Percentiles rank a stretch among this genome's conserved stretches.
phyloP scores from a whole-genome alignment of 2,797 vertebrate species.

The Sebastes hubbsi region DNA sequence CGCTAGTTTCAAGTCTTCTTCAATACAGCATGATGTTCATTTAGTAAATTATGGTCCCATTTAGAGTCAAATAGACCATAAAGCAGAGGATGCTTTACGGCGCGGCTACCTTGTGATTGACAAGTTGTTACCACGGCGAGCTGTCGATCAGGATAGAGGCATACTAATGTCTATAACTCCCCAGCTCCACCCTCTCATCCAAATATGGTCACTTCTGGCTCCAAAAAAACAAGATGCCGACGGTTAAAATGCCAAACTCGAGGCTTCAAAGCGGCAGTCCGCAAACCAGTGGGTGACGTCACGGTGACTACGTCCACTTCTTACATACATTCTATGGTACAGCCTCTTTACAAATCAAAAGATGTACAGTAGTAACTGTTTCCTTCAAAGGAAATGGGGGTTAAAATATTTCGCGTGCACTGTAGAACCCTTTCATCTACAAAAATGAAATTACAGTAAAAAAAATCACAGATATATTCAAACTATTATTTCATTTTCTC shows the following conservation, averaged over 20 bases:
- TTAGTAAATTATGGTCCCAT: too few species aligned
- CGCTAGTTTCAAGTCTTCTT: too few species aligned
- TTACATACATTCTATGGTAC: background rate
- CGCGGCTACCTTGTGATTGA: background rate
- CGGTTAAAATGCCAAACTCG: background rate
- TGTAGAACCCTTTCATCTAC: background rate
- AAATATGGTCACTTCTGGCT: background rate
- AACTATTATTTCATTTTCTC: background rate
- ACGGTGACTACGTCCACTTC: background rate
- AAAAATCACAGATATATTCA: background rate
- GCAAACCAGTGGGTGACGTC: background rate
- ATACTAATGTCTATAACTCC: background rate
- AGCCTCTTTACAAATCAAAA: background rate
- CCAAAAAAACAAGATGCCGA: background rate
- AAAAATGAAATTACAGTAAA: background rate
- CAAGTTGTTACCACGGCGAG: background rate
- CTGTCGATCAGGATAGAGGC: background rate
- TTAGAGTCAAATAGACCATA: accelerated
- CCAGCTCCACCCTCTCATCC: background rate
- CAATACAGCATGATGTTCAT: too few species aligned
- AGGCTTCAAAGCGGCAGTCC: too few species aligned
- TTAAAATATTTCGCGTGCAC: background rate
- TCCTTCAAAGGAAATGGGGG: background rate
- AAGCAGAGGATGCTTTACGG: background rate
- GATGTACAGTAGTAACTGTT: background rate